Evolutionary conservation across 2,113 vertebrate genomes (phyloP).

Genomic region (Caranx ignobilis): DNA sequence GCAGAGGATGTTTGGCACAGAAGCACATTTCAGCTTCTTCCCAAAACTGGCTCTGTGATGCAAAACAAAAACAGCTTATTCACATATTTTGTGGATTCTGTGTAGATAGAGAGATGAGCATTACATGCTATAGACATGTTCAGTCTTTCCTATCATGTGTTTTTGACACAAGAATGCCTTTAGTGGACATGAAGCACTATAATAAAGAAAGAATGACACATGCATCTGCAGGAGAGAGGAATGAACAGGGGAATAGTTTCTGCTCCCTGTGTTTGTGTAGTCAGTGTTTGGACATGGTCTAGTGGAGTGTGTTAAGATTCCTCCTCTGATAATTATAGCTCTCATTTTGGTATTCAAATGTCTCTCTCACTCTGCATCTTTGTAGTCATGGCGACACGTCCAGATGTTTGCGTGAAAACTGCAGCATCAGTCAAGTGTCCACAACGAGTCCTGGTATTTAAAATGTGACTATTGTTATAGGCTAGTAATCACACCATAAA

Average conservation of each 20-base stretch:
- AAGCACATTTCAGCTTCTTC: slow-evolving; percentile 1
- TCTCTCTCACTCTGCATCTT: neutral
- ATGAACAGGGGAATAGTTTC: neutral
- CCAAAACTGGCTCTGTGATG: neutral
- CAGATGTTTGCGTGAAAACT: slow-evolving; percentile 41
- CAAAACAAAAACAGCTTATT: neutral
- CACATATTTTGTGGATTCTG: neutral
- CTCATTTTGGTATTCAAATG: neutral
- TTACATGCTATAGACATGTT: neutral
- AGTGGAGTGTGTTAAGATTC: slow-evolving; percentile 13
- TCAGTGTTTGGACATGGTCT: neutral
- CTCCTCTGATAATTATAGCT: slow-evolving; percentile 20
- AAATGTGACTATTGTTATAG: neutral
- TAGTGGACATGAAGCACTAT: neutral
- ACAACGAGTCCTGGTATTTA: neutral
- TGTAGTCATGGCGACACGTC: slow-evolving; percentile 7
- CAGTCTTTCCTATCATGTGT: neutral
- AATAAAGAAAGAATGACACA: neutral
- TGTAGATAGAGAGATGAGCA: neutral
- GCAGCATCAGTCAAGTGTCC: neutral
- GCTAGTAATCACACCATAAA: neutral
- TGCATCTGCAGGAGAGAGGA: neutral
- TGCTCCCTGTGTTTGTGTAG: neutral
- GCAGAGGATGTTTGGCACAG: slow-evolving; percentile 33
- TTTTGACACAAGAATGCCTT: too few relatives aligned